phyloP scores from a whole-genome alignment of 2,113 vertebrate genomes.

The Misgurnus anguillicaudatus region DNA sequence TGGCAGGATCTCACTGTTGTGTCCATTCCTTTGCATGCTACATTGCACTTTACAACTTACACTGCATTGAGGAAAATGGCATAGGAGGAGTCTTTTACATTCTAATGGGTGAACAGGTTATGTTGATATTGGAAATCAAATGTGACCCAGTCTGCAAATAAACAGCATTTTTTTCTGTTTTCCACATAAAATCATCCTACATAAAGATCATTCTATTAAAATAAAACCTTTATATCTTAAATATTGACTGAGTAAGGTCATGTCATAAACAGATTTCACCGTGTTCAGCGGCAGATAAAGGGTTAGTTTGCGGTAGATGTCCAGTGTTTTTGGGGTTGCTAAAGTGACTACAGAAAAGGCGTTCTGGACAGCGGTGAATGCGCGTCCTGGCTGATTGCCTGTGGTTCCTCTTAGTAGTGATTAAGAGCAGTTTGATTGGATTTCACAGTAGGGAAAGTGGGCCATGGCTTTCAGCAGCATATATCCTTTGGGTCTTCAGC shows the following conservation, averaged over 20 bases:
- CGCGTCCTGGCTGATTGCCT: slow-evolving; percentile 21
- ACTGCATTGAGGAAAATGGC: neutral
- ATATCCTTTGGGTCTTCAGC: neutral
- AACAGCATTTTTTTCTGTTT: too few relatives aligned
- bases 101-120: neutral
- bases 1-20: neutral
- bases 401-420: slow-evolving; percentile 9
- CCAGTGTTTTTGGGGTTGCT: neutral
- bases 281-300: neutral
- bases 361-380: slow-evolving; percentile 3
- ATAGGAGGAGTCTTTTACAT: neutral
- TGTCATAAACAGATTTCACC: neutral
- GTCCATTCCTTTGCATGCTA: neutral
- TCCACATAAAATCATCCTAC: too few relatives aligned
- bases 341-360: slow-evolving; percentile 13
- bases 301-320: slow-evolving; percentile 6
- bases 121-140: neutral
- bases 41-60: neutral
- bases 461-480: slow-evolving; percentile 33
- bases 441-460: slow-evolving; percentile 40
- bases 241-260: too few relatives aligned
- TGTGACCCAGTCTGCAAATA: too few relatives aligned
- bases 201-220: too few relatives aligned
- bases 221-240: too few relatives aligned
- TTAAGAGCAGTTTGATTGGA: slow-evolving; percentile 40